These are phyloP conservation scores for Mizuhopecten yessoensis DNA, from an alignment of 1,140 invertebrate species.

Conservation along the genomic window DNA sequence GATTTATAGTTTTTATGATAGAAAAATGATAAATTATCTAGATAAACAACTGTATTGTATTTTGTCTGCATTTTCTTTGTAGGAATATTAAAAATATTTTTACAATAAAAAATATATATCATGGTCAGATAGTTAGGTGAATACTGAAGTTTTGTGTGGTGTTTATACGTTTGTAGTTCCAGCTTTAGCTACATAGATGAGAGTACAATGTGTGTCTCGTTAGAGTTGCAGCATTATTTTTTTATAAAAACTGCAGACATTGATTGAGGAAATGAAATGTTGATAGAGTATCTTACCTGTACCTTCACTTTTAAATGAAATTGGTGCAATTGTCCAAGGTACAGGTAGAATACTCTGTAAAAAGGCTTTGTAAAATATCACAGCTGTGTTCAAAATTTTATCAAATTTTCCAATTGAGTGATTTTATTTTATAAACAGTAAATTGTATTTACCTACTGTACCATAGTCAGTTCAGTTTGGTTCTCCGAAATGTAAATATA, in stretches of 20 bases:
- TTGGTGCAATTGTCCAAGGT: background rate
- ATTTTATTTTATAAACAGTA: too few species aligned
- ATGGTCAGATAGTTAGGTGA: too few species aligned
- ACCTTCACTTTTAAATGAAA: background rate
- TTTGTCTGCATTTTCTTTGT: background rate
- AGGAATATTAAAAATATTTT: too few species aligned
- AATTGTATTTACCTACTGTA: too few species aligned
- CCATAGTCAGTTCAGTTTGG: too few species aligned
- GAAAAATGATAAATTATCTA: background rate
- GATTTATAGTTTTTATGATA: background rate
- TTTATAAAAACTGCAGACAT: background rate
- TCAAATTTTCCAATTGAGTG: too few species aligned
- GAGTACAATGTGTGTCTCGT: background rate
- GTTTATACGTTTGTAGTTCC: background rate
- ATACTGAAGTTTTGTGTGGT: background rate
- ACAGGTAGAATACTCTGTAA: background rate
- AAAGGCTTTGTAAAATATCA: conserved; percentile 28
- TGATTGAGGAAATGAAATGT: background rate
- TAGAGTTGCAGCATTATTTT: background rate
- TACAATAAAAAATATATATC: too few species aligned
- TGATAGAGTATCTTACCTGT: background rate
- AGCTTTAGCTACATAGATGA: background rate
- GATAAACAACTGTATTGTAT: background rate
- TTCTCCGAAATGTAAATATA: too few species aligned
- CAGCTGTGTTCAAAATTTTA: too few species aligned